Base-by-base conservation (phyloP, 2,888 invertebrate genomes). In the Strigamia maritima region DNA sequence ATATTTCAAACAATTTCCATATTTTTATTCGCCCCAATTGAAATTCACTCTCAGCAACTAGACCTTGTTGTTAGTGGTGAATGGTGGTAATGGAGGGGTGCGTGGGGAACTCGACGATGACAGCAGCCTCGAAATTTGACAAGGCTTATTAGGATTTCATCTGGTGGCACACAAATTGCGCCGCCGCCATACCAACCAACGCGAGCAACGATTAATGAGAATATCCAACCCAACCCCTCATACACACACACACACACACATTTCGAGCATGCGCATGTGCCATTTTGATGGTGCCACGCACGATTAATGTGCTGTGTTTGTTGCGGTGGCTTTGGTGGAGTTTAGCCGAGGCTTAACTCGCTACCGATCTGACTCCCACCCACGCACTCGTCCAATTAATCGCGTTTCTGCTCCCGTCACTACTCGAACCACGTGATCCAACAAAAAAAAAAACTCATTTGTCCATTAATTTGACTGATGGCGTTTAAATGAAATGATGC, bases 221-320 rank as follows among this genome's bases (percentile, higher is more conserved):
- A 65, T 65, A 65, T 65, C 65, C 65, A 65, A 26, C 26, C 26
- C 65, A 49, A n/a, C 26, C 24, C 14, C 26, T 28, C 26, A 10
- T 60, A 7, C 31, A 4, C 31, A 3, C 60, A 16, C 16, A 14
- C 26, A 24, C 24, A 14, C 12, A 24, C 3, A 2, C 6, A 12
- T 65, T 12, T 26, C 10, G 26, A 26, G 65, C 65, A 65, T 65
- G 65, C 65, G 65, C 49, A 49, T 65, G 65, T 65, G 24, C 26
- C 65, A 26, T 65, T 65, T 65, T 65, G 65, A 65, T 65, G 65
- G 65, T 65, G 65, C 65, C 65, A 65, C 65, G 65, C 26, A 65
- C 65, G 65, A 65, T 65, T 65, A 65, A 65, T 65, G 65, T 65
- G 65, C 65, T 65, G 65, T 65, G 65, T 65, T 65, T 65, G 65